Evolutionary conservation across 30 jellyfish, hydroid and myxozoan genomes (phyloP).

Genomic region (Hydractinia symbiolongicarpus): DNA sequence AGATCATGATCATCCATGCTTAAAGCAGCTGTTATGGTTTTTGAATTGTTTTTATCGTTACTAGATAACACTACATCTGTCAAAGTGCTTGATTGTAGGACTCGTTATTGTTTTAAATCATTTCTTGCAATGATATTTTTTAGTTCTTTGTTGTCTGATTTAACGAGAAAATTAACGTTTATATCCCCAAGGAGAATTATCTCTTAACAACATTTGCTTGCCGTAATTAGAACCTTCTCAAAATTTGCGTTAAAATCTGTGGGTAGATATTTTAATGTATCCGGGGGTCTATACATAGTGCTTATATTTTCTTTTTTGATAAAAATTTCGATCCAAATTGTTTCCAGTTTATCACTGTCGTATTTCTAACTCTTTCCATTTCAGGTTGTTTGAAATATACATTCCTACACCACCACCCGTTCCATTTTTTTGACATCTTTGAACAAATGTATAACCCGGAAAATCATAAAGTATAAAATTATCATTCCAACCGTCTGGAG

Average conservation of each 20-base stretch:
- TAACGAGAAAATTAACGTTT: constrained; percentile 40
- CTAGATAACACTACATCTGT: constrained; percentile 42
- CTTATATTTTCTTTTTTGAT: neutral
- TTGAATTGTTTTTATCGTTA: constrained; percentile 28
- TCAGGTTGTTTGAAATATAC: constrained; percentile 2
- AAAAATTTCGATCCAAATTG: neutral
- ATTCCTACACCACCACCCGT: constrained; percentile 12
- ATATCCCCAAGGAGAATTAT: constrained; percentile 59
- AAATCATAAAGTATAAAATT: neutral
- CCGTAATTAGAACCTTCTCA: neutral
- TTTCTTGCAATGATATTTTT: constrained; percentile 29
- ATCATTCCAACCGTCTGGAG: too few species aligned
- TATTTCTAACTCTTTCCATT: neutral
- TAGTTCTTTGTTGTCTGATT: constrained; percentile 45
- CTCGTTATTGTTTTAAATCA: constrained; percentile 38
- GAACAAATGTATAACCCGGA: neutral
- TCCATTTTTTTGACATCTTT: neutral
- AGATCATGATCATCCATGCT: constrained; percentile 43
- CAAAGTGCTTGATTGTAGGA: constrained; percentile 45
- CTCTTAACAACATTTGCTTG: too few species aligned
- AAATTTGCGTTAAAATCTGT: neutral
- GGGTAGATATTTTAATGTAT: neutral
- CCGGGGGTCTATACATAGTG: constrained; percentile 6
- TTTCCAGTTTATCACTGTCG: neutral
- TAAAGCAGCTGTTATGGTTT: constrained; percentile 5